Percentiles rank a stretch among this genome's conserved stretches.
Evolutionary conservation across 2,888 invertebrate species (phyloP).

Genomic region (Ganaspis brasiliensis): DNA sequence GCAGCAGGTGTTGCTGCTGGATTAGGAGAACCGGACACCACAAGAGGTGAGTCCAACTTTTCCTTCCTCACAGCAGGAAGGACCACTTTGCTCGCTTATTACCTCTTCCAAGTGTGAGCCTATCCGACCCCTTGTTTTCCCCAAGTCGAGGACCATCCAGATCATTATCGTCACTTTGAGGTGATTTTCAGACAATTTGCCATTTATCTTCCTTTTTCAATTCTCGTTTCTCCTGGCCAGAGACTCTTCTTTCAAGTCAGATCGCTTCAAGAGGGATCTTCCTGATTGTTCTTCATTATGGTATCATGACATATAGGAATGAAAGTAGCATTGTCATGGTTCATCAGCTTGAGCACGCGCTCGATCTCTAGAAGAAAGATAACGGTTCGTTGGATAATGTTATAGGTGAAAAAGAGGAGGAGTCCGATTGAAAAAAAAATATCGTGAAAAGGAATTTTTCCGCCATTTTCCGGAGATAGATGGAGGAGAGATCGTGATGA

Average conservation of each 20-base stretch:
- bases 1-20: conserved; percentile 30
- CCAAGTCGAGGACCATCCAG: conserved; percentile 16
- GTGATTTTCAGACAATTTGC: conserved; percentile 8
- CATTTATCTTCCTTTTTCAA: neutral
- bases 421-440: neutral
- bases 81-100: conserved; percentile 32
- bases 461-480: neutral
- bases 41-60: conserved; percentile 34
- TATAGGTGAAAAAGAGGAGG: neutral
- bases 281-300: conserved; percentile 22
- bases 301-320: conserved; percentile 19
- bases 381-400: neutral
- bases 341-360: conserved; percentile 40
- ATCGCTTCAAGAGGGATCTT: neutral
- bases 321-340: conserved; percentile 42
- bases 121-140: conserved; percentile 2
- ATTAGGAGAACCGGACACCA: conserved; percentile 28
- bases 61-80: conserved; percentile 36
- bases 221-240: too few relatives aligned
- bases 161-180: conserved; percentile 23
- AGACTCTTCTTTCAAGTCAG: conserved; percentile 74
- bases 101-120: conserved; percentile 28
- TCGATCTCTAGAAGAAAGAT: conserved; percentile 16
- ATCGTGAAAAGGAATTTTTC: neutral
- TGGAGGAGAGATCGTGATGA: neutral